Evolutionary conservation across 2,888 invertebrate species (phyloP).

Genomic region (Tetranychus truncatus): DNA sequence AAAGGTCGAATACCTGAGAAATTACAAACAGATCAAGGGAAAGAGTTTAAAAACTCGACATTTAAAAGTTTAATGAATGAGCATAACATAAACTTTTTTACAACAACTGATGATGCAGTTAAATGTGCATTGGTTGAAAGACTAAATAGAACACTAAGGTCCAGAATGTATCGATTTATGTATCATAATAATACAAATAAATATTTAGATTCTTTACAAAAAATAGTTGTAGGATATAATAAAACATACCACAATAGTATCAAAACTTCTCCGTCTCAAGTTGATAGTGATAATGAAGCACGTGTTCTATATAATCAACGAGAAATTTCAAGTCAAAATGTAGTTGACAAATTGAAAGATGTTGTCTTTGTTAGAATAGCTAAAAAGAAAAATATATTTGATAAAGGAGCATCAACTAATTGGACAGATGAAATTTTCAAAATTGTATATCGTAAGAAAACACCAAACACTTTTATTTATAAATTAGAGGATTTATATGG

Average conservation of each 20-base stretch:
- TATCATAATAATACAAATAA: conserved; percentile 23
- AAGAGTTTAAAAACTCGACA: conserved; percentile 24
- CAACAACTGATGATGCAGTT: conserved; percentile 28
- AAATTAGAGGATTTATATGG: background rate
- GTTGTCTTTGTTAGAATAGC: background rate
- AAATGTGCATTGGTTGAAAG: background rate
- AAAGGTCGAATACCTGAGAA: conserved; percentile 21
- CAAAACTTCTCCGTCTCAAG: background rate
- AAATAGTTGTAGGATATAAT: conserved; percentile 13
- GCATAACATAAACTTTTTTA: conserved; percentile 22
- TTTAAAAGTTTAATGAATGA: conserved; percentile 8
- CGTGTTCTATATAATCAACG: background rate
- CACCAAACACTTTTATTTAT: background rate
- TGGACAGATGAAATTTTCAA: background rate
- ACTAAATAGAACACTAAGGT: conserved; percentile 24
- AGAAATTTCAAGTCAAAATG: background rate
- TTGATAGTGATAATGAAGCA: background rate
- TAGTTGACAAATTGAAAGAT: background rate
- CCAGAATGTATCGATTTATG: conserved; percentile 28
- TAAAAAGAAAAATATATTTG: background rate
- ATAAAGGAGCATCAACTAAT: background rate
- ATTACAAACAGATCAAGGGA: conserved; percentile 26
- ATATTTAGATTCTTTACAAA: conserved; percentile 23
- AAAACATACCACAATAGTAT: conserved; percentile 10
- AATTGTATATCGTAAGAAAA: background rate